Base-by-base conservation (phyloP, 2,113 vertebrate species). In the Periophthalmodon schlosseri region DNA sequence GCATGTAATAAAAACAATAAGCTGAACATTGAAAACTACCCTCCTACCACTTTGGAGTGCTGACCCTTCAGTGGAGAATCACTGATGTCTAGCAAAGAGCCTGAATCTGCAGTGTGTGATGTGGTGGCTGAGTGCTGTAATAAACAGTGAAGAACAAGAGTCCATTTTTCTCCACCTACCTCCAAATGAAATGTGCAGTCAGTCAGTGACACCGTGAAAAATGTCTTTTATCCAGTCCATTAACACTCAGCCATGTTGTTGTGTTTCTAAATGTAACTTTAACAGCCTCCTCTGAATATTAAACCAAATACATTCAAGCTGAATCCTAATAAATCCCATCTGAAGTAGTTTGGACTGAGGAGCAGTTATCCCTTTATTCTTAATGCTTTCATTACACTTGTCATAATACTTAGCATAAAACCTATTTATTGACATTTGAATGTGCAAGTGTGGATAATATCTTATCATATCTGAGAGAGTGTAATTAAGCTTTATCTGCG, bases 361-460 rank as follows among this genome's bases (percentile, higher is more conserved):
- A 65, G 34, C 63, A 44, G 60, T 63, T 63, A 39, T 20, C 18
- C 63, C 34, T n/a, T n/a, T 65, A 44, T 65, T 65, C 34, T 36
- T n/a, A 65, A 65, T n/a, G 20, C 34, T 20, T 39, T 39, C 18
- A n/a, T 44, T 65, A 34, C 63, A 21, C 20, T 65, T 36, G 63
- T 36, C 63, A 65, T 44, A 21, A n/a, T 44, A 39, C 63, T 36
- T n/a, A 44, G 63, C 15, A 39, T 65, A 65, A 56, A 65, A 65
- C 34, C 34, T 39, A 65, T 65, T 65, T 65, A 65, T 65, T 65
- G 34, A 39, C 33, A 39, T 65, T 65, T 39, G 33, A 39, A 39
- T 69, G 65, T 39, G 44, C 20, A 70, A n/a, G 61, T 74, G 34
- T 76, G 46, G 77, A 72, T 80, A 34, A 66, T 47, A 49, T 67